phyloP scores from a whole-genome alignment of 2,888 invertebrate species.

The Nymphalis polychloros region DNA sequence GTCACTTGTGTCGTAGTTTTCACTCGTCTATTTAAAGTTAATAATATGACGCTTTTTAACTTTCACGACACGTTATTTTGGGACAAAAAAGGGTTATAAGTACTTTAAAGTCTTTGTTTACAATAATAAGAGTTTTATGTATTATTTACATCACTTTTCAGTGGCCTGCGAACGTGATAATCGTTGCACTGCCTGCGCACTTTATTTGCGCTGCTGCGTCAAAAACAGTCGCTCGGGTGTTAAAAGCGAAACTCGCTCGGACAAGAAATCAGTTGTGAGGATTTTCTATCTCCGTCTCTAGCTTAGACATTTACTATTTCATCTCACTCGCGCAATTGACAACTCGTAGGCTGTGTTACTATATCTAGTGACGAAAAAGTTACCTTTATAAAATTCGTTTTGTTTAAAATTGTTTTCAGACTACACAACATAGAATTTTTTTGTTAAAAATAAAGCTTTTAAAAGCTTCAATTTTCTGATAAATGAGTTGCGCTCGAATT shows the following conservation, averaged over 20 bases:
- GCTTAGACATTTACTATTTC: constrained; percentile 45
- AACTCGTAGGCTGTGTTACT: constrained; percentile 55
- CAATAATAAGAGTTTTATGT: constrained; percentile 58
- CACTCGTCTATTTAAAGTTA: constrained; percentile 59
- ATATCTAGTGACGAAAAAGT: constrained; percentile 18
- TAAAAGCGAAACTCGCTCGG: constrained; percentile 48
- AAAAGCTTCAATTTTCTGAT: too few relatives aligned
- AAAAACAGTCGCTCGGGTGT: constrained; percentile 57
- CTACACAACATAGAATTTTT: neutral
- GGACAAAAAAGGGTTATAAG: constrained; percentile 47
- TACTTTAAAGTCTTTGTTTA: constrained; percentile 64
- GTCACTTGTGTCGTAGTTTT: constrained; percentile 72
- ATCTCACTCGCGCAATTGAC: constrained; percentile 63
- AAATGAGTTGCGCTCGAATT: too few relatives aligned
- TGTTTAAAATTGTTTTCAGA: neutral
- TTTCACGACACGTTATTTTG: constrained; percentile 55
- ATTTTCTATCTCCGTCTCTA: constrained; percentile 62
- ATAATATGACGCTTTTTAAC: constrained; percentile 61
- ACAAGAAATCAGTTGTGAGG: constrained; percentile 41
- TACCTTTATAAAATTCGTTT: neutral
- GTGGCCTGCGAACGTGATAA: constrained; percentile 73
- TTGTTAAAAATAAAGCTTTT: too few relatives aligned
- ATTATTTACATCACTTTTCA: constrained; percentile 76
- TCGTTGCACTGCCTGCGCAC: constrained; percentile 80
- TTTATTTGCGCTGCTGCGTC: constrained; percentile 77